Evolutionary conservation across 2,797 vertebrate species (phyloP), one percentile per base, ranked within the genome.

Genomic region (Hoplostethus mediterraneus): DNA sequence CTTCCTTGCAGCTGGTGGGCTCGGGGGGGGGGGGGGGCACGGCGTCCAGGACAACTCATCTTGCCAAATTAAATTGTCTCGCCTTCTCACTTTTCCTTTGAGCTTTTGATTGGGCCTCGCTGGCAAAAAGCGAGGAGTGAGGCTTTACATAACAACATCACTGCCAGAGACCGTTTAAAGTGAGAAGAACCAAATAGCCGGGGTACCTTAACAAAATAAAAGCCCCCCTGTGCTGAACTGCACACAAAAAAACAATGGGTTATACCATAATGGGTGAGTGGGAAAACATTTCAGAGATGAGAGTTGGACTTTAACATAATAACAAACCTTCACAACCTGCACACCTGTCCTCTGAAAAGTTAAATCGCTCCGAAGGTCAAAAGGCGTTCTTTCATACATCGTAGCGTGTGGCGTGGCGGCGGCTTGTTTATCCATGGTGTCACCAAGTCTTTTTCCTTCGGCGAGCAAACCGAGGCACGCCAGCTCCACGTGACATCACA

Each of bases 401-500:
- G 3, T 49, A 66, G 54, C 56, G 17, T 9, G 16, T 5, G 21
- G 73, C 54, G 4, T 28, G 67, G 16, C 0, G 47, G 21, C 38
- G 12, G 62, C 79, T 48, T 60, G 60, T 73, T 83, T 65, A 67
- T 79, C 63, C 71, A 60, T 51, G 72, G 78, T 59, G 67, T 81
- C 78, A 54, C 45, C 6, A 12, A 6, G 31, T 71, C 21, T 40
- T 87, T 90, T 90, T 76, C 30, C n/a, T 80, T 76, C 5, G 48
- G 44, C 80, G 80, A 88, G 69, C 55, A 42, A 70, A 64, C 44
- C 53, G 0, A 68, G 60, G 40, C 71, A 38, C 28, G 8, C 17
- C 69, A 25, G 55, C n/a, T 77, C 71, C 66, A 72, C 2, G 62
- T 83, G 77, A 83, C 71, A 80, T 73, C 70, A 30, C 86, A 83